A percentile compares a stretch with the other conserved stretches of the same genome.
Conservation (phyloP, 2,113 vertebrate genomes). For the Regulus satrapa region DNA sequence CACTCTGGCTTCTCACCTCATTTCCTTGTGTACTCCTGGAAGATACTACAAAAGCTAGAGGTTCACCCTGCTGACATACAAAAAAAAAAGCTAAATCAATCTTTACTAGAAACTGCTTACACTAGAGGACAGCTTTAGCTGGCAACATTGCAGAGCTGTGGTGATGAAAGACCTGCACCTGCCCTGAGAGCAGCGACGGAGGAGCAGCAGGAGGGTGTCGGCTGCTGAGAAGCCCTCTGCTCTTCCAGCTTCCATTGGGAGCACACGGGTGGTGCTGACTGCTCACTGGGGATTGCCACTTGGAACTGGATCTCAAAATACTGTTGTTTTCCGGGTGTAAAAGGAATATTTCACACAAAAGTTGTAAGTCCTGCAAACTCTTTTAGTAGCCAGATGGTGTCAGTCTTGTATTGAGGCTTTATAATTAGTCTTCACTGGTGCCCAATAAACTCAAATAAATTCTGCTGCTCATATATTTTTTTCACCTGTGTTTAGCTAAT, state of each 20-base stretch:
- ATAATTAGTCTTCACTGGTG: background rate
- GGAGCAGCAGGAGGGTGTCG: background rate
- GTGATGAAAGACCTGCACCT: background rate
- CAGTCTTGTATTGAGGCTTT: slow-evolving; percentile 32
- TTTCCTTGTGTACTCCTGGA: background rate
- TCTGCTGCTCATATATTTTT: background rate
- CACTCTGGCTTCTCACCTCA: background rate
- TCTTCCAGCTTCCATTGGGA: background rate
- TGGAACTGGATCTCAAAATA: background rate
- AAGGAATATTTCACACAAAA: background rate
- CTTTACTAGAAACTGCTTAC: background rate
- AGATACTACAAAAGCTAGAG: background rate
- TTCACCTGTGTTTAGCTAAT: background rate
- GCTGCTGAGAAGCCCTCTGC: background rate
- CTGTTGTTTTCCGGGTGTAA: fast-evolving
- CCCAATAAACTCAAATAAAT: background rate
- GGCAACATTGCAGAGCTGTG: background rate
- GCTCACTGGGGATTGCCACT: background rate
- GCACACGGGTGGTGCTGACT: background rate
- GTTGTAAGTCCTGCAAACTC: background rate
- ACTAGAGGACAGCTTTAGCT: background rate
- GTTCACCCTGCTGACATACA: background rate
- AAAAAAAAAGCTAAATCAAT: background rate
- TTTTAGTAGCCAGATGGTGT: slow-evolving; percentile 37
- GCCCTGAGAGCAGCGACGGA: background rate